A percentile compares a stretch with the other conserved stretches of the same genome.
Conservation (phyloP, 2,888 invertebrate species). For the Chrysolina haemoptera region DNA sequence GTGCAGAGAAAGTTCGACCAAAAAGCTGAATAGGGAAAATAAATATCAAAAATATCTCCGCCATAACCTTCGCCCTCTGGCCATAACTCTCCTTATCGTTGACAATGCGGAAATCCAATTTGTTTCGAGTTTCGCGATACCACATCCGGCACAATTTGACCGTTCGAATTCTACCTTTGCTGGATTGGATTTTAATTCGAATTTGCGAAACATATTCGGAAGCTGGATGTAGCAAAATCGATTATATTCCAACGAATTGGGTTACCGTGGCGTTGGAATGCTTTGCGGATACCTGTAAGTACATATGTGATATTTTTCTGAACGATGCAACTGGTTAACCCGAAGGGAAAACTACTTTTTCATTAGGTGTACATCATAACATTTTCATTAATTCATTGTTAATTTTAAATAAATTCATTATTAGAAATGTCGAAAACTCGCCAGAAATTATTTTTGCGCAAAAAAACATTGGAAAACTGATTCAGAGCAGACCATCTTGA, state of each 20-base stretch:
- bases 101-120: slow-evolving; percentile 48
- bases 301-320: no score
- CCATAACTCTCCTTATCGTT: slow-evolving; percentile 48
- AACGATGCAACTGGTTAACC: no score
- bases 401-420: no score
- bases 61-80: slow-evolving; percentile 33
- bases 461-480: no score
- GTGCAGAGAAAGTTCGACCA: background rate
- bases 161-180: slow-evolving; percentile 10
- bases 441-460: no score
- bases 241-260: background rate
- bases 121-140: slow-evolving; percentile 39
- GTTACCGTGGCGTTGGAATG: background rate
- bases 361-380: no score
- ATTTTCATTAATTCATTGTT: no score
- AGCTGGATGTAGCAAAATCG: no score
- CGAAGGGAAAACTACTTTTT: no score
- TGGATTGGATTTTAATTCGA: slow-evolving; percentile 9
- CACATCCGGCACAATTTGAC: slow-evolving; percentile 40
- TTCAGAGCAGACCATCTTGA: no score
- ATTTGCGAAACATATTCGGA: slow-evolving; percentile 5
- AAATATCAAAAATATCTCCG: slow-evolving; percentile 36
- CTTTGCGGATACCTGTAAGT: background rate
- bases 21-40: slow-evolving; percentile 6
- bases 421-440: no score